Conservation (phyloP, 92 coral and sea anemone species). For the Porites lobata region DNA sequence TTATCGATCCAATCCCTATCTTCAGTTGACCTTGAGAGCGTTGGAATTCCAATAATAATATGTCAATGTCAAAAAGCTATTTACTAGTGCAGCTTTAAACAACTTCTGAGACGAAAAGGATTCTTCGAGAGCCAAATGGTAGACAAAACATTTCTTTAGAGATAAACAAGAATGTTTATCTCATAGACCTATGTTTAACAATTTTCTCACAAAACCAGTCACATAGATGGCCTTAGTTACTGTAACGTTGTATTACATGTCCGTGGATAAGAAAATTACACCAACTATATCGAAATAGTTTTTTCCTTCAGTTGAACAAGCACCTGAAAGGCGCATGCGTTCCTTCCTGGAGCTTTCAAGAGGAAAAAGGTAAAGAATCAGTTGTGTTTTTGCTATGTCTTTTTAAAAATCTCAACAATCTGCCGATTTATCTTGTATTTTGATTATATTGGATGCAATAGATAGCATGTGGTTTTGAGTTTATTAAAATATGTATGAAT, state of each 20-base stretch:
- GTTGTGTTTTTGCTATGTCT: background rate
- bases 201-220: too few relatives aligned
- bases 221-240: too few relatives aligned
- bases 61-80: conserved; percentile 1
- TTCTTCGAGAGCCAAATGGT: background rate
- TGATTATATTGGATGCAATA: background rate
- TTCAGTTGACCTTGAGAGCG: conserved; percentile 23
- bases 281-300: too few relatives aligned
- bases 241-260: too few relatives aligned
- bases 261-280: too few relatives aligned
- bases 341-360: too few relatives aligned
- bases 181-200: too few relatives aligned
- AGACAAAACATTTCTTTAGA: conserved; percentile 20
- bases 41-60: conserved; percentile 6
- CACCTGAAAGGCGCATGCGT: too few relatives aligned
- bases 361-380: too few relatives aligned
- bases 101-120: background rate
- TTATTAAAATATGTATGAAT: conserved; percentile 17
- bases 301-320: too few relatives aligned
- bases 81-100: conserved; percentile 6
- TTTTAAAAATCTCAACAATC: background rate
- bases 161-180: background rate
- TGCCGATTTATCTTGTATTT: background rate
- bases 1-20: conserved; percentile 26
- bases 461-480: conserved; percentile 10